phyloP scores from a whole-genome alignment of 1,140 invertebrate genomes.

The Macrotrachela quadricornifera region DNA sequence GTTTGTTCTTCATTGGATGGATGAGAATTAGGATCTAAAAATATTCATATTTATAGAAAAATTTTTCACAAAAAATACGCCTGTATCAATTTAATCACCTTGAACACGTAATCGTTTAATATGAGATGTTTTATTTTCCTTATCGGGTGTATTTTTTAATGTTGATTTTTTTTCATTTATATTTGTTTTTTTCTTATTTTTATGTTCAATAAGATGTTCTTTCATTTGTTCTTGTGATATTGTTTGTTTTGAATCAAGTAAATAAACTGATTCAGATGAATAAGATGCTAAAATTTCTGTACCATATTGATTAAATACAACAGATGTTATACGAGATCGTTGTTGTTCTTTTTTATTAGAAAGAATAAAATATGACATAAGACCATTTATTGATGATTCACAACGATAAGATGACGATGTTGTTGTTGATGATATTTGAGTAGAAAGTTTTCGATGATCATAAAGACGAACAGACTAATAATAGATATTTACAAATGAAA shows the following conservation, averaged over 20 bases:
- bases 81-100: slow-evolving; percentile 72
- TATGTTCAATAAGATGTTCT: background rate
- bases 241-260: slow-evolving; percentile 38
- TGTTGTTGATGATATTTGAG: slow-evolving; percentile 6
- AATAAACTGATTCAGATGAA: slow-evolving; percentile 58
- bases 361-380: slow-evolving; percentile 42
- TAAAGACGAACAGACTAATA: slow-evolving; percentile 28
- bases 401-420: background rate
- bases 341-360: slow-evolving; percentile 27
- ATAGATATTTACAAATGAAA: too few relatives aligned
- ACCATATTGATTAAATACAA: slow-evolving; percentile 52
- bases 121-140: slow-evolving; percentile 11
- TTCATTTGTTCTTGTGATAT: background rate
- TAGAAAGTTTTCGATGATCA: slow-evolving; percentile 40
- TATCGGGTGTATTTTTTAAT: background rate
- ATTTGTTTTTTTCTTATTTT: background rate
- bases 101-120: slow-evolving; percentile 50
- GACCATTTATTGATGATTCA: slow-evolving; percentile 33
- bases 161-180: background rate
- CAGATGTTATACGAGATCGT: slow-evolving; percentile 46
- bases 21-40: background rate
- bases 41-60: background rate
- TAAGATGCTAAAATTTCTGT: slow-evolving; percentile 59
- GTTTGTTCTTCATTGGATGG: background rate
- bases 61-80: slow-evolving; percentile 18